Percentiles rank a stretch among this genome's conserved stretches.
Evolutionary conservation across 1,140 invertebrate genomes (phyloP).

Genomic region (Tachypleus tridentatus): DNA sequence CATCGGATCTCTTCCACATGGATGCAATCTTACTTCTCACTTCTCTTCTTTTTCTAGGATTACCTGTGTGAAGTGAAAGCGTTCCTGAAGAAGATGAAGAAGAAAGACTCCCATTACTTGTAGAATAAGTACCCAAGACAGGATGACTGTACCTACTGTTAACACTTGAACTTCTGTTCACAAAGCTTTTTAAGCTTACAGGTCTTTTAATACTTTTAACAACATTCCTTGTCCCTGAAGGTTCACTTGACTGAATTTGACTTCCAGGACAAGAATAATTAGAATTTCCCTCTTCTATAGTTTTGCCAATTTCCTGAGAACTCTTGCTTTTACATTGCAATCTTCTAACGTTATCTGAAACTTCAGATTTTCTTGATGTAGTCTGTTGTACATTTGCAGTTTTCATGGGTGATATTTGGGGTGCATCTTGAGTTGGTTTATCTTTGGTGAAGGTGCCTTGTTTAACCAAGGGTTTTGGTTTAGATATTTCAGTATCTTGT

Average conservation of each 20-base stretch:
- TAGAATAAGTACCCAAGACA: conserved; percentile 10
- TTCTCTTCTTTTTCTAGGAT: conserved; percentile 43
- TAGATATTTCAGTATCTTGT: conserved; percentile 20
- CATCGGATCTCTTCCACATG: conserved; percentile 57
- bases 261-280: background rate
- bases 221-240: background rate
- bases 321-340: background rate
- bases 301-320: background rate
- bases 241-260: too few species aligned
- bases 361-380: conserved; percentile 22
- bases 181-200: conserved; percentile 6
- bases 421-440: conserved; percentile 39
- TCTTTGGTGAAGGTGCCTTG: conserved; percentile 83
- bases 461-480: conserved; percentile 45
- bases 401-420: conserved; percentile 32
- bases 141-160: conserved; percentile 20
- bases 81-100: conserved; percentile 23
- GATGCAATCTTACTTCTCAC: conserved; percentile 75
- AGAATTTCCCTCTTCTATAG: background rate
- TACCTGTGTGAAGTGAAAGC: conserved; percentile 30
- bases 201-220: background rate
- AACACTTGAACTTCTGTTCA: conserved; percentile 21
- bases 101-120: conserved; percentile 35
- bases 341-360: conserved; percentile 9
- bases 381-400: conserved; percentile 9